A percentile compares a stretch with the other conserved stretches of the same genome.
phyloP scores from a whole-genome alignment of 2,888 invertebrate species.

The Coelinius sp. region DNA sequence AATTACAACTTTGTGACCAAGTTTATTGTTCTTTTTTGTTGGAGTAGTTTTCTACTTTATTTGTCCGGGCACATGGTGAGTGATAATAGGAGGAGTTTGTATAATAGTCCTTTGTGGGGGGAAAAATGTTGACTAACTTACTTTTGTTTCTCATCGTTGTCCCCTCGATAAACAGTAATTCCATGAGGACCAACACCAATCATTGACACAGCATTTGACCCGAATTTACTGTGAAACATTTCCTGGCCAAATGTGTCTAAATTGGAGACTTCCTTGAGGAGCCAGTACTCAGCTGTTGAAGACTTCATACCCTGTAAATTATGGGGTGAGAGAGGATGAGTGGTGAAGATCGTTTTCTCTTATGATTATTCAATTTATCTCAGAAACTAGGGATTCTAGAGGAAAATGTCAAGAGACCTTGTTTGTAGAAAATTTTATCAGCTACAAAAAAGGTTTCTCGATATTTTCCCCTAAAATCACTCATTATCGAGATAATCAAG shows the following conservation, averaged over 20 bases:
- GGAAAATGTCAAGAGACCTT: no score
- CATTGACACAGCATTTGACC: conserved; percentile 72
- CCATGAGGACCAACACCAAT: conserved; percentile 90
- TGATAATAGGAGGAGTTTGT: not conserved
- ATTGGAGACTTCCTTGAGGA: conserved; percentile 85
- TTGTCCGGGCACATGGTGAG: not conserved
- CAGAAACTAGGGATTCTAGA: no score
- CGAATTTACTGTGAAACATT: conserved; percentile 82
- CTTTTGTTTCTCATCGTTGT: conserved; percentile 79
- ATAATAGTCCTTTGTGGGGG: not conserved
- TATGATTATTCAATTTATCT: no score
- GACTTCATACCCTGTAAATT: conserved; percentile 75
- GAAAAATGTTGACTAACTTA: conserved; percentile 54
- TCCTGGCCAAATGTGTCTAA: conserved; percentile 89
- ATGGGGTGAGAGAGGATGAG: not conserved
- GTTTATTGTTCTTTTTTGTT: not conserved
- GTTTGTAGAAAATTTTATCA: no score
- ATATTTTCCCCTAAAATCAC: no score
- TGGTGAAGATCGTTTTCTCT: not conserved
- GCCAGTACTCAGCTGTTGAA: conserved; percentile 87
- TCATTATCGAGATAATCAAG: no score
- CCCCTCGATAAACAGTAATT: conserved; percentile 80
- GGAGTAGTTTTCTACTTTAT: not conserved
- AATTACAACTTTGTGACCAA: not conserved
- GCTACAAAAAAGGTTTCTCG: no score